Percentiles rank a stretch among this genome's conserved stretches.
Conservation (phyloP, 2,113 vertebrate genomes). For the Leucoraja erinaceus region DNA sequence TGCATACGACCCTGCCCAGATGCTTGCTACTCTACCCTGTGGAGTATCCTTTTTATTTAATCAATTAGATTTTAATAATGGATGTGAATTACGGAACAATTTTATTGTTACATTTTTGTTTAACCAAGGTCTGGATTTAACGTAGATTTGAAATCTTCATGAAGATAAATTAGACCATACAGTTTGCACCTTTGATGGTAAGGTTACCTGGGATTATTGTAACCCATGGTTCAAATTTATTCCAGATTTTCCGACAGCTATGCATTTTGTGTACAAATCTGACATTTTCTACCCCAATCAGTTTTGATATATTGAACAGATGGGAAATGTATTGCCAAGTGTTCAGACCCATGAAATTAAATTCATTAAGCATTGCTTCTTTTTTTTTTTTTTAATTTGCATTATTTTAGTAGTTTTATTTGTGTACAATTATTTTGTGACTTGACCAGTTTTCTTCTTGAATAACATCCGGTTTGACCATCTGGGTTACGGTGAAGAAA, state of each 20-base stretch:
- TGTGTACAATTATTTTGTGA: conserved; percentile 2
- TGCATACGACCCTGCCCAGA: background rate
- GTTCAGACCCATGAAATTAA: background rate
- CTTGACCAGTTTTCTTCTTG: background rate
- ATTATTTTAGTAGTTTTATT: background rate
- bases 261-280: background rate
- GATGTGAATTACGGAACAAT: conserved; percentile 20
- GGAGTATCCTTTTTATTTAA: background rate
- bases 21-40: background rate
- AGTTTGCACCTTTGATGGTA: background rate
- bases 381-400: background rate
- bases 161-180: background rate
- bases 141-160: background rate
- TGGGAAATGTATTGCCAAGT: background rate
- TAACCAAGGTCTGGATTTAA: background rate
- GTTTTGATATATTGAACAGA: background rate
- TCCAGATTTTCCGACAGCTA: background rate
- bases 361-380: background rate
- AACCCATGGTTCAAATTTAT: background rate
- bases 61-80: conserved; percentile 7
- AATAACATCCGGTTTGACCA: background rate
- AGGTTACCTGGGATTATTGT: background rate
- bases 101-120: background rate
- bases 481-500: background rate
- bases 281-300: background rate